Percentiles rank a stretch among this genome's conserved stretches.
These are phyloP conservation scores for Gymnopithys bicolor DNA, from an alignment of 2,797 vertebrate genomes.

Conservation along the genomic window DNA sequence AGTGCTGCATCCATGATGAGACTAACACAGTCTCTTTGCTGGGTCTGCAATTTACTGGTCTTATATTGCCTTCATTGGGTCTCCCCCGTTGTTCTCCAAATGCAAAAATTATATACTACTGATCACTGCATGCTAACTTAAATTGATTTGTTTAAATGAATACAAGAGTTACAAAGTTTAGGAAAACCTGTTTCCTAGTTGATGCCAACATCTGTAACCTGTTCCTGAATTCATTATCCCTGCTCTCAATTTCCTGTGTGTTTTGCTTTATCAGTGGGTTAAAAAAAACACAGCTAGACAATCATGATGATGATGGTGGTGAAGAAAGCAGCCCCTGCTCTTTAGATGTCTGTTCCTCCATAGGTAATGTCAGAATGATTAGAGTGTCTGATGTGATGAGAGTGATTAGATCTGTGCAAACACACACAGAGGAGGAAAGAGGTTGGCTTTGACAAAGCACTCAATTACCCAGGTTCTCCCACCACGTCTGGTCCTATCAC, in stretches of 20 bases:
- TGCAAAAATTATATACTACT: slow-evolving; percentile 52
- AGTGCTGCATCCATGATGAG: slow-evolving; percentile 30
- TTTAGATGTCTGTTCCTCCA: slow-evolving; percentile 1
- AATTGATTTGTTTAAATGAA: slow-evolving; percentile 55
- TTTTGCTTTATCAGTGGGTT: slow-evolving; percentile 14
- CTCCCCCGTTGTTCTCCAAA: slow-evolving; percentile 63
- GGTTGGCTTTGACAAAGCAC: slow-evolving; percentile 54
- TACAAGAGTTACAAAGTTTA: slow-evolving; percentile 17
- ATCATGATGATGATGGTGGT: neutral
- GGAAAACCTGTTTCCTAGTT: slow-evolving; percentile 16
- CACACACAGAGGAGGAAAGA: slow-evolving; percentile 49
- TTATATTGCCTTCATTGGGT: slow-evolving; percentile 46
- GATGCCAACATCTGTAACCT: slow-evolving; percentile 13
- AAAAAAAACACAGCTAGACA: slow-evolving; percentile 1
- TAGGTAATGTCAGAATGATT: slow-evolving; percentile 37
- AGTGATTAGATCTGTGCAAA: slow-evolving; percentile 50
- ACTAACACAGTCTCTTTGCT: slow-evolving; percentile 1
- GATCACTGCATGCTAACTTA: slow-evolving; percentile 16
- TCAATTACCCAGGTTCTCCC: slow-evolving; percentile 47
- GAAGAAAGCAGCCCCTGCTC: neutral
- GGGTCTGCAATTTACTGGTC: slow-evolving; percentile 60
- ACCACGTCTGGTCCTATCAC: slow-evolving; percentile 34
- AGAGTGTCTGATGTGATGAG: slow-evolving; percentile 53
- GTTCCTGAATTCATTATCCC: slow-evolving; percentile 10
- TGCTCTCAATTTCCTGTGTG: slow-evolving; percentile 15